These are phyloP conservation scores for Merops nubicus DNA, from an alignment of 2,113 vertebrate genomes.

Conservation along the genomic window DNA sequence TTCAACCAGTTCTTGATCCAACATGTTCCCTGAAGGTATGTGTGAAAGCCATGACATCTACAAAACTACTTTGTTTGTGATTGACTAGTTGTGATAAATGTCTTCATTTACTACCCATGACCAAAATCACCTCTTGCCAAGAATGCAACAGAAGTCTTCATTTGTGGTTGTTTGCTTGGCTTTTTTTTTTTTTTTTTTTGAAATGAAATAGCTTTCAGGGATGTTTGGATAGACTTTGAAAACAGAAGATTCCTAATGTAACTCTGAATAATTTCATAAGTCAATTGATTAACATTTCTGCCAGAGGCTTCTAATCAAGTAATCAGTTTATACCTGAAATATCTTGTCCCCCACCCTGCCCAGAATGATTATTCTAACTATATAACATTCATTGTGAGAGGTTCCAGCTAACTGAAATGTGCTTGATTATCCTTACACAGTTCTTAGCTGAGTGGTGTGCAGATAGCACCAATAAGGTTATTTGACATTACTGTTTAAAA, in stretches of 20 bases:
- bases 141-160: neutral
- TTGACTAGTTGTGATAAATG: conserved; percentile 45
- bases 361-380: conserved; percentile 28
- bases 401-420: conserved; percentile 25
- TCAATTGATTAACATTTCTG: conserved; percentile 42
- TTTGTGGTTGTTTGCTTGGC: neutral
- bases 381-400: neutral
- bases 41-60: conserved; percentile 31
- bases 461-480: neutral
- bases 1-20: too few relatives aligned
- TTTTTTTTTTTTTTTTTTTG: neutral
- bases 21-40: conserved; percentile 47
- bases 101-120: conserved; percentile 51
- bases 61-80: conserved; percentile 54
- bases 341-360: neutral
- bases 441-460: neutral
- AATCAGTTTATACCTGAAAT: conserved; percentile 41
- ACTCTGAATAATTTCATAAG: neutral
- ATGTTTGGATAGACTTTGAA: conserved; percentile 21
- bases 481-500: conserved; percentile 6
- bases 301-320: conserved; percentile 48
- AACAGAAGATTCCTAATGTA: conserved; percentile 19
- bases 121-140: conserved; percentile 34
- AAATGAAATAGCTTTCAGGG: conserved; percentile 33
- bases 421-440: neutral